phyloP scores from a whole-genome alignment of 2,888 invertebrate genomes.

The Drosophila anomelani region DNA sequence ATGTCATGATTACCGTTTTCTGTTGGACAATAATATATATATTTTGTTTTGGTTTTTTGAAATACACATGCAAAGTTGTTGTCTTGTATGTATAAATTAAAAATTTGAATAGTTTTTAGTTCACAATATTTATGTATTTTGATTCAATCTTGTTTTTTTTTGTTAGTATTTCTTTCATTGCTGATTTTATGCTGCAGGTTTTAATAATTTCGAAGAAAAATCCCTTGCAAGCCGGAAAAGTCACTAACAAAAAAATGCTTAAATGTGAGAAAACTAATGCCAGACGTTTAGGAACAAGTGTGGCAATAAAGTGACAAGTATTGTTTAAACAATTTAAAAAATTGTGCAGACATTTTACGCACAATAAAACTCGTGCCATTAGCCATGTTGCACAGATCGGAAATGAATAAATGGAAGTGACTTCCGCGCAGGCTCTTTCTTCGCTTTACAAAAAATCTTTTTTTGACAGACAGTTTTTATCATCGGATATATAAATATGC shows the following conservation, averaged over 20 bases:
- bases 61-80: conserved; percentile 47
- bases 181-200: conserved; percentile 16
- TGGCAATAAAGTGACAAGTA: conserved; percentile 5
- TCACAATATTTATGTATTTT: conserved; percentile 48
- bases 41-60: conserved; percentile 35
- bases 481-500: conserved; percentile 7
- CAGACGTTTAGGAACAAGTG: conserved; percentile 41
- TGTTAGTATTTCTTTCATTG: conserved; percentile 29
- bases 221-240: conserved; percentile 6
- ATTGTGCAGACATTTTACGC: conserved; percentile 32
- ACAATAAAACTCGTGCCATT: conserved; percentile 54
- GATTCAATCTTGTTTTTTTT: conserved; percentile 37
- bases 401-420: conserved; percentile 5
- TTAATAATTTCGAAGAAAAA: conserved; percentile 2
- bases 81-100: conserved; percentile 54
- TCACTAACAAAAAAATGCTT: conserved; percentile 4
- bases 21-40: conserved; percentile 64
- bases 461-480: conserved; percentile 22
- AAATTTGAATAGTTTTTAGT: conserved; percentile 67
- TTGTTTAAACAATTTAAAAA: not conserved
- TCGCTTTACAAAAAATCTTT: conserved; percentile 5
- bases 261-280: conserved; percentile 16
- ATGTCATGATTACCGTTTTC: conserved; percentile 32
- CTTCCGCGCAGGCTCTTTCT: conserved; percentile 13
- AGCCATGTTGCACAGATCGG: conserved; percentile 29